Conservation (phyloP, 2,113 vertebrate species). For the Callaeas wilsoni region DNA sequence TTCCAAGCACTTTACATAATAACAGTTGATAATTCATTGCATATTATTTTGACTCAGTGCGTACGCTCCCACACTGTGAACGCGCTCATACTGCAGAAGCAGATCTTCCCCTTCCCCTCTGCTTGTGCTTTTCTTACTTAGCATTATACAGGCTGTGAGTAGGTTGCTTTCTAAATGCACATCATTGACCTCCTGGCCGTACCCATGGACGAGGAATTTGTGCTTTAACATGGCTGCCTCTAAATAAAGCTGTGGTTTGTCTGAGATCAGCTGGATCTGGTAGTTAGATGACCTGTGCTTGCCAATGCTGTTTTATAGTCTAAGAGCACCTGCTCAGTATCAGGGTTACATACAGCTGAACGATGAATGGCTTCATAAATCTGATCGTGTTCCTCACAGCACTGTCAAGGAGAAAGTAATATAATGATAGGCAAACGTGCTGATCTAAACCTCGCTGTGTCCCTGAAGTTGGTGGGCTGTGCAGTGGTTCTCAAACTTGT, state of each 20-base stretch:
- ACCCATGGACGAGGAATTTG: accelerated
- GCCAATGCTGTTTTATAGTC: background rate
- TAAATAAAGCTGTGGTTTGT: background rate
- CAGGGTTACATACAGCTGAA: background rate
- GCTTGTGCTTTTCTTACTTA: background rate
- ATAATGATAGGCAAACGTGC: accelerated
- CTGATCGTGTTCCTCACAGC: background rate
- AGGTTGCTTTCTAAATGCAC: background rate
- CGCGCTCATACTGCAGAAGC: background rate
- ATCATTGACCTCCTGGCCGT: background rate
- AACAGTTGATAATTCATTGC: background rate
- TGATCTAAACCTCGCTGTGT: background rate
- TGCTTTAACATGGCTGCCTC: background rate
- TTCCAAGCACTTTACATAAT: background rate
- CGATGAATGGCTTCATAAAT: background rate
- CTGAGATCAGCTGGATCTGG: background rate
- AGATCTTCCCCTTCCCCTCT: background rate
- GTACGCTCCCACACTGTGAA: background rate
- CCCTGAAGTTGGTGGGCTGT: background rate
- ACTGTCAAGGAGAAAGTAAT: background rate
- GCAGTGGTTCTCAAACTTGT: background rate
- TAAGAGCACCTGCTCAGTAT: background rate
- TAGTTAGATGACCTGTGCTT: background rate
- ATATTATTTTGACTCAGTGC: background rate
- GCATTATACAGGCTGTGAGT: background rate